Base-by-base conservation (phyloP, 2,888 invertebrate species). In the Embidobia sp. region DNA sequence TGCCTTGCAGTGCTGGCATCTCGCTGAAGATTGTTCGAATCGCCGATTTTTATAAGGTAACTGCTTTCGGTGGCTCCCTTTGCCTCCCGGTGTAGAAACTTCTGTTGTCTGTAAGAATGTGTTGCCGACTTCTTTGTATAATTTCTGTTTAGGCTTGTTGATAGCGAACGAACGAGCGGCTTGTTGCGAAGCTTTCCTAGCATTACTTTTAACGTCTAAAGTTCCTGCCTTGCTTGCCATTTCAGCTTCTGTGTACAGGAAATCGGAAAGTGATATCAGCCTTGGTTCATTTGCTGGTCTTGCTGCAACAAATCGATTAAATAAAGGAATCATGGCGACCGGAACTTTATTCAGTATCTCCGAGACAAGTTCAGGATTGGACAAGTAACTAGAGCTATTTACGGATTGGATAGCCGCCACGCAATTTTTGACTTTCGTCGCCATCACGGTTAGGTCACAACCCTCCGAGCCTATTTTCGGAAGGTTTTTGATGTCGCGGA, bases 201-300 rank as follows among this genome's bases (percentile, higher is more conserved):
- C n/a, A n/a, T n/a, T n/a, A n/a, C n/a, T n/a, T n/a, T n/a, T n/a
- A n/a, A n/a, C n/a, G n/a, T 29, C 29, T n/a, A 29, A 5, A 4
- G 51, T 64, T 10, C 53, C 66, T 1, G 46, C 46, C 18, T 31
- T 8, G 7, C 44, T 46, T 8, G 61, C 61, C 22, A 72, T 44
- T 16, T 67, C 40, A 10, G 75, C 66, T 26, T 78, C 67, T 0
- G 26, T 31, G 5, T 55, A 22, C 15, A 67, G 63, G 11, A 66
- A 55, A 0, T 42, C 18, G 0, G 73, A 51, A 1, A 53, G 13
- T 2, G 11, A 33, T 0, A 46, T n/a, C 2, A 55, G n/a, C 6
- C 33, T 31, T 1, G 53, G 33, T 35, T 66, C 26, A 18, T 37
- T 13, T 2, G 18, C 0, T 7, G 22, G 33, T 1, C 35, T 22